Evolutionary conservation across 2,888 invertebrate genomes (phyloP), one percentile per base, ranked within the genome.

Genomic region (Cyrtodaria siliqua): DNA sequence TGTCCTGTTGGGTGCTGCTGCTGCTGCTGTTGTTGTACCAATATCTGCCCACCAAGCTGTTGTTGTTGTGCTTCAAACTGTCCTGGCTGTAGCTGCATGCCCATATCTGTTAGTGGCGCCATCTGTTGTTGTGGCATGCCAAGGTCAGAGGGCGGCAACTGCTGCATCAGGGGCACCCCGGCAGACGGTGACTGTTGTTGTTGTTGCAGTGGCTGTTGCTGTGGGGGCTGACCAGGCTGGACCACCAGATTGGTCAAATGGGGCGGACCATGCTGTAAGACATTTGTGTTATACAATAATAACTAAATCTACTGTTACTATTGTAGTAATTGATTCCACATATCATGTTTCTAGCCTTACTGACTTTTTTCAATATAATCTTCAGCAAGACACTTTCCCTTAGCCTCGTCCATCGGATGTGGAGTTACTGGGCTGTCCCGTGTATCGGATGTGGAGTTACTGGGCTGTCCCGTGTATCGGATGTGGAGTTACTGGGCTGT

Each of bases 221-320:
- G 75, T n/a, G 23, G 52, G 1, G 85, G 79, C 38, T 85, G 85
- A 27, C 86, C 84, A 12, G 85, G 81, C 53, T 86, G 85, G 9
- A 87, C 85, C 55, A 91, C 88, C 55, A 91, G 75, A 63, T 91
- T 91, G n/a, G 90, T 86, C 44, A 91, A 78, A 63, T 91, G 91
- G 27, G 90, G 90, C 8, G 91, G 91, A 2, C 91, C 91, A 84
- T 91, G 91, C 92, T 91, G 81, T 24, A 87, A 80, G 33, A n/a
- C n/a, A n/a, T n/a, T n/a, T n/a, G n/a, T n/a, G n/a, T n/a, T n/a
- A n/a, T n/a, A n/a, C n/a, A n/a, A n/a, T n/a, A n/a, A n/a, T n/a
- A n/a, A n/a, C n/a, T n/a, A n/a, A n/a, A n/a, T n/a, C n/a, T n/a
- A n/a, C n/a, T n/a, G n/a, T n/a, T n/a, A n/a, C n/a, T n/a, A n/a